A percentile compares a stretch with the other conserved stretches of the same genome.
phyloP scores from a whole-genome alignment of 2,888 invertebrate genomes.

The Mamestra brassicae region DNA sequence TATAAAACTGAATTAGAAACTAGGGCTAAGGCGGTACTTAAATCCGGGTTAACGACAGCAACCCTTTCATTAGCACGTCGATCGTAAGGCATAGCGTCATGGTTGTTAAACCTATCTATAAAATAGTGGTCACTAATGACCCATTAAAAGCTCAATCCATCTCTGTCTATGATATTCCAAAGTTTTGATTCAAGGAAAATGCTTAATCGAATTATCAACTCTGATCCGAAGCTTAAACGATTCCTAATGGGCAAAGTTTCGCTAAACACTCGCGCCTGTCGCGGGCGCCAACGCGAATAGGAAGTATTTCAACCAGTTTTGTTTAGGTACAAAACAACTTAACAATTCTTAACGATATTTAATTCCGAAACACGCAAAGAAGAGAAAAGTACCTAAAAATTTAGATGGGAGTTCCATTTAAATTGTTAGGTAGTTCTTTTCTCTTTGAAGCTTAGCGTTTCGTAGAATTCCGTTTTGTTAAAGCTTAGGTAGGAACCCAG shows the following conservation, averaged over 20 bases:
- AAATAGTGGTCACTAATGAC: conserved; percentile 20
- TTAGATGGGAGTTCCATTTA: conserved; percentile 9
- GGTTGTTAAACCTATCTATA: neutral
- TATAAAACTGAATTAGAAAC: conserved; percentile 16
- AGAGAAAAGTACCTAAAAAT: neutral
- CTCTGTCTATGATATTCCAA: conserved; percentile 53
- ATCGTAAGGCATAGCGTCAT: neutral
- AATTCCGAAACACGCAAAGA: conserved; percentile 17
- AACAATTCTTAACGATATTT: conserved; percentile 35
- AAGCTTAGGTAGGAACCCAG: neutral
- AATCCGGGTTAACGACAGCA: conserved; percentile 8
- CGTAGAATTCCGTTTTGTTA: conserved; percentile 4
- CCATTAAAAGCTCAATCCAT: conserved; percentile 41
- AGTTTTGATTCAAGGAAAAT: conserved; percentile 51
- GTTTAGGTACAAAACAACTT: conserved; percentile 6
- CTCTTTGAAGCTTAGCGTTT: conserved; percentile 23
- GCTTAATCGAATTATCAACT: conserved; percentile 59
- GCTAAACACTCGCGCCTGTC: conserved; percentile 52
- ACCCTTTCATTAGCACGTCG: conserved; percentile 30
- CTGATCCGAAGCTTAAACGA: conserved; percentile 59
- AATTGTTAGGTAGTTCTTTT: conserved; percentile 24
- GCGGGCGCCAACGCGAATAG: conserved; percentile 32
- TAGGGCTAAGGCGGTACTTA: conserved; percentile 2
- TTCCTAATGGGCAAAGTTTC: conserved; percentile 67
- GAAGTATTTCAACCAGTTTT: conserved; percentile 30